Evolutionary conservation across 35 echinoderm and acorn worm genomes (phyloP), one percentile per base, ranked within the genome.

Genomic region (Lytechinus pictus): DNA sequence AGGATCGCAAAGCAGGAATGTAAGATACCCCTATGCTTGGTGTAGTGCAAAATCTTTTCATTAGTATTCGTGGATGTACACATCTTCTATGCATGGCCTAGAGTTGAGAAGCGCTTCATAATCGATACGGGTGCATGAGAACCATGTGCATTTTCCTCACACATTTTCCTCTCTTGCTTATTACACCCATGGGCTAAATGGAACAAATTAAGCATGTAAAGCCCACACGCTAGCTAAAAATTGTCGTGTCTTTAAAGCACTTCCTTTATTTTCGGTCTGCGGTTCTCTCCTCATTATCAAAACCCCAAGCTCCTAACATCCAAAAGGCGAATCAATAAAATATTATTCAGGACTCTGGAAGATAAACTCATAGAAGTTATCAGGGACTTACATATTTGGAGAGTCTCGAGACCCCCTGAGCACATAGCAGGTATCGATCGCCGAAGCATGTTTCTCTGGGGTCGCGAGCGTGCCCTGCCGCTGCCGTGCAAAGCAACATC

Each of bases 351-450:
- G 92, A 57, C 92, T 93, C 29, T 53, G 53, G 28, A 93, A 27
- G 9, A 93, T 16, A 93, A 93, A 90, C n/a, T 33, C 10, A 12
- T 54, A 57, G 92, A 93, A 93, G 92, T 93, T 54, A 54, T 57
- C 55, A 57, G 27, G 53, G 92, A 93, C 92, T 57, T 93, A 93
- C 92, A 93, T 93, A 93, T 93, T 93, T 93, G 66, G 66, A 79
- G 66, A 79, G 66, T 79, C 66, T 93, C 53, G n/a, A 11, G 53
- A 44, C 92, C 92, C 33, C 92, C 21, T 55, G 27, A 93, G 92
- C 92, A n/a, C 27, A 93, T 53, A 27, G 55, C 92, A 57, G 7
- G 88, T 93, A 93, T 93, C 57, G 92, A 93, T 93, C 24, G 92
- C 14, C 53, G 28, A 21, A 54, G 54, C 92, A 93, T 55, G 92